Percentiles rank a stretch among this genome's conserved stretches.
These are phyloP conservation scores for Dendroctonus valens DNA, from an alignment of 1,140 invertebrate genomes.

Conservation along the genomic window DNA sequence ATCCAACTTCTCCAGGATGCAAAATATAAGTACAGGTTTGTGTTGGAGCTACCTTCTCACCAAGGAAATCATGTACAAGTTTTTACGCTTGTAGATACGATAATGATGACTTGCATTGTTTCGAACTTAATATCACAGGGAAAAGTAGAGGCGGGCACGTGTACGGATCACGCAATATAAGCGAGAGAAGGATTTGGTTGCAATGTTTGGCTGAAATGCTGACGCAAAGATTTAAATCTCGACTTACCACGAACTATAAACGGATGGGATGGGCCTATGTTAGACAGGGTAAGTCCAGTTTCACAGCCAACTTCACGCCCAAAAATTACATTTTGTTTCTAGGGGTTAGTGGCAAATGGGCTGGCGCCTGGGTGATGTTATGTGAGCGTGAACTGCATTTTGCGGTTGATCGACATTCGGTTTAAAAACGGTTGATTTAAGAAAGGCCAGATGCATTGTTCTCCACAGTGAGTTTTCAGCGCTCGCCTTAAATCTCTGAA, in stretches of 20 bases:
- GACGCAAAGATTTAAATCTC: constrained; percentile 60
- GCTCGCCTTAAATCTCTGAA: too few species aligned
- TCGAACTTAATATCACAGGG: constrained; percentile 55
- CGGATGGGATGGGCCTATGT: constrained; percentile 67
- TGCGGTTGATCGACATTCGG: constrained; percentile 56
- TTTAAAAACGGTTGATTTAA: constrained; percentile 69
- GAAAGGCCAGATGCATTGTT: constrained; percentile 80
- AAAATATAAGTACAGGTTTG: constrained; percentile 56
- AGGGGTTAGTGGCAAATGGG: constrained; percentile 69
- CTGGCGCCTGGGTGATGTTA: constrained; percentile 74
- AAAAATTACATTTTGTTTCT: constrained; percentile 33
- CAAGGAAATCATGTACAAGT: too few species aligned
- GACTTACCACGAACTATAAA: constrained; percentile 60
- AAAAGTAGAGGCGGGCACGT: constrained; percentile 55
- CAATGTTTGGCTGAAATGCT: constrained; percentile 64
- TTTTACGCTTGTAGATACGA: constrained; percentile 52
- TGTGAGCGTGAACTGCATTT: constrained; percentile 69
- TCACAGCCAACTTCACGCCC: neutral
- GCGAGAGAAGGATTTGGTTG: constrained; percentile 65
- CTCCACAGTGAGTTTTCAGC: constrained; percentile 43
- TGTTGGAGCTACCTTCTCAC: neutral
- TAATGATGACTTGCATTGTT: constrained; percentile 59
- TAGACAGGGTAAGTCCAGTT: constrained; percentile 55
- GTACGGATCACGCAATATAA: constrained; percentile 56
- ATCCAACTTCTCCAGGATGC: constrained; percentile 62